Percentiles rank a stretch among this genome's conserved stretches.
phyloP scores from a whole-genome alignment of 2,113 vertebrate genomes.

The Sebastes schlegelii region DNA sequence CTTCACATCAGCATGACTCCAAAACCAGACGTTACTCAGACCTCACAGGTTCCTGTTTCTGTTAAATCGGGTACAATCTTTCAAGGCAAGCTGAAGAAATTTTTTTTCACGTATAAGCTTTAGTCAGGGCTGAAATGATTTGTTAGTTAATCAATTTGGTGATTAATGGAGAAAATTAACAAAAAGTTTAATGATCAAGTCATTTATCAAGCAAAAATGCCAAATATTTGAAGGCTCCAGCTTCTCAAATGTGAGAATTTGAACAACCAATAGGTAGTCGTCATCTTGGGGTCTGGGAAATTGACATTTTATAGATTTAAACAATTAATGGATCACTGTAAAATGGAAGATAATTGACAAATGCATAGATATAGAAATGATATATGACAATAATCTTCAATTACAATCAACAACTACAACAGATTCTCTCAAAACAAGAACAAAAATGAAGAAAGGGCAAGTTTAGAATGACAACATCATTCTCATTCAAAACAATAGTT shows the following conservation, averaged over 20 bases:
- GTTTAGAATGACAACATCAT: neutral
- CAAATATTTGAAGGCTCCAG: neutral
- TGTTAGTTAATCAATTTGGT: neutral
- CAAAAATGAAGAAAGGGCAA: no score
- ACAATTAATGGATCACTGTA: neutral
- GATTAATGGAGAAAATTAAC: neutral
- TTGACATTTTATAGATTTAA: neutral
- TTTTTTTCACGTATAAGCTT: neutral
- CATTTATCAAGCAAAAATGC: neutral
- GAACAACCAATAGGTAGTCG: neutral
- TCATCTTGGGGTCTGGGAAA: neutral
- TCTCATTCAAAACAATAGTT: no score
- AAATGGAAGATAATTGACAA: no score
- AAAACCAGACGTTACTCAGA: slow-evolving; percentile 4
- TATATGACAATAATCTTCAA: no score
- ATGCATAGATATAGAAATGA: neutral
- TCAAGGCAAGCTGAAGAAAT: neutral
- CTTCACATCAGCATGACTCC: slow-evolving; percentile 9
- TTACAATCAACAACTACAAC: neutral
- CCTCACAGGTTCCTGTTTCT: slow-evolving; percentile 5
- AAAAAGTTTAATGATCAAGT: neutral
- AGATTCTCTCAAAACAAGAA: neutral
- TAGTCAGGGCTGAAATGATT: neutral
- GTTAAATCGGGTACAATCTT: neutral
- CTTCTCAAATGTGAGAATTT: neutral